Percentiles rank a stretch among this genome's conserved stretches.
Conservation (phyloP, 2,113 vertebrate genomes). For the Tricholaema leucomelas region DNA sequence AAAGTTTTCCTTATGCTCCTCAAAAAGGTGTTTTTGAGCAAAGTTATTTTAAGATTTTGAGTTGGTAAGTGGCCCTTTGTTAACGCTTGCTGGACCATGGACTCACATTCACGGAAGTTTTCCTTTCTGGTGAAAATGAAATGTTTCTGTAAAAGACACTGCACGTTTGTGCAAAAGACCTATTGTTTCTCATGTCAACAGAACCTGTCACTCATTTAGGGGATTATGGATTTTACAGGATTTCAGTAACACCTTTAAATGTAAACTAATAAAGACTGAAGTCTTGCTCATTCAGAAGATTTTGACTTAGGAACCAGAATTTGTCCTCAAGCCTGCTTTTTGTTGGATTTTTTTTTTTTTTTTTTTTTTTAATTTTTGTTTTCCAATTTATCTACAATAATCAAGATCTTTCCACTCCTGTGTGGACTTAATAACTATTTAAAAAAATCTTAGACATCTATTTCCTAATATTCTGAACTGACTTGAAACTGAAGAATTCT, state of each 20-base stretch:
- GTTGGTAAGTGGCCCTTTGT: accelerated
- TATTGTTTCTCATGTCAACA: background rate
- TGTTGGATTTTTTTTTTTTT: too few relatives aligned
- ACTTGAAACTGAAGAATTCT: background rate
- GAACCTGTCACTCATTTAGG: background rate
- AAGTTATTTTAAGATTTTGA: background rate
- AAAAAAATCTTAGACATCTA: background rate
- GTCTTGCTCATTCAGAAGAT: background rate
- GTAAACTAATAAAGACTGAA: background rate
- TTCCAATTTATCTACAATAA: background rate
- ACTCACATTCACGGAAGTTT: accelerated
- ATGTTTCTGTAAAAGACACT: background rate
- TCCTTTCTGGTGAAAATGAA: background rate
- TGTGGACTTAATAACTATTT: background rate
- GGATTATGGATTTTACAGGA: background rate
- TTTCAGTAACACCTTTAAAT: background rate
- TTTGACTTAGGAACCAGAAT: background rate
- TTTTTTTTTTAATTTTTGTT: background rate
- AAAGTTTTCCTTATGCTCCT: background rate
- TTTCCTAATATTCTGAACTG: background rate
- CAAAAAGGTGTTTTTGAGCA: background rate
- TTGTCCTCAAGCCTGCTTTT: background rate
- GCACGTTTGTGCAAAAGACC: background rate
- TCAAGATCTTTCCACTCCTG: background rate
- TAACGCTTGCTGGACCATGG: background rate